Evolutionary conservation across 2,113 vertebrate genomes (phyloP), one percentile per base, ranked within the genome.

Genomic region (Philantomba maxwellii): DNA sequence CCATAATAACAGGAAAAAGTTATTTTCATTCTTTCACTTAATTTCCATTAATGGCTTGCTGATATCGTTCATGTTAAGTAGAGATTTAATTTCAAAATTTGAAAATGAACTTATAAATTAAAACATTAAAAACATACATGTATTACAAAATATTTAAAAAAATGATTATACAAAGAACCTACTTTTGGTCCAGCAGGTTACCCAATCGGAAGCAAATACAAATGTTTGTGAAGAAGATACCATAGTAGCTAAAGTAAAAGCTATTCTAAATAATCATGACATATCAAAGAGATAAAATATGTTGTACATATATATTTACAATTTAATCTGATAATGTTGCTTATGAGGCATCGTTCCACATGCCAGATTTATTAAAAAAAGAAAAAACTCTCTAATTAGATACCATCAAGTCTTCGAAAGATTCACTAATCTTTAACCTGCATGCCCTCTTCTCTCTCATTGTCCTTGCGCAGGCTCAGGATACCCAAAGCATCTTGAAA

Each of bases 401-500:
- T 87, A 87, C 30, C 53, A 60, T 4, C 6, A 91, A 23, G 16
- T n/a, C 49, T 60, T 84, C 70, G 39, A 89, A 86, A 75, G 23
- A 75, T n/a, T 30, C 28, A 51, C 25, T 94, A 82, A 90, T 39
- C 21, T 92, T 91, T 92, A 93, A 91, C 57, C 60, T 55, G 60
- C 12, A 70, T 84, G 62, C 64, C n/a, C 25, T 11, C 17, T 55
- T 83, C 45, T 39, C 70, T 73, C 43, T 28, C 30, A 39, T 5
- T 7, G 51, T 81, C 93, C 83, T 96, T 98, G 53, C 13, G 51
- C 47, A 43, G n/a, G 55, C 91, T 93, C 47, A 16, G 39, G 93
- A 77, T 73, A 89, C 66, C 25, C 66, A 93, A 98, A 95, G 17
- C 83, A 87, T 96, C 66, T 90, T 84, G 73, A 96, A 93, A 96